Percentiles rank a stretch among this genome's conserved stretches.
Evolutionary conservation across 2,113 vertebrate species (phyloP).

Genomic region (Laterallus jamaicensis): DNA sequence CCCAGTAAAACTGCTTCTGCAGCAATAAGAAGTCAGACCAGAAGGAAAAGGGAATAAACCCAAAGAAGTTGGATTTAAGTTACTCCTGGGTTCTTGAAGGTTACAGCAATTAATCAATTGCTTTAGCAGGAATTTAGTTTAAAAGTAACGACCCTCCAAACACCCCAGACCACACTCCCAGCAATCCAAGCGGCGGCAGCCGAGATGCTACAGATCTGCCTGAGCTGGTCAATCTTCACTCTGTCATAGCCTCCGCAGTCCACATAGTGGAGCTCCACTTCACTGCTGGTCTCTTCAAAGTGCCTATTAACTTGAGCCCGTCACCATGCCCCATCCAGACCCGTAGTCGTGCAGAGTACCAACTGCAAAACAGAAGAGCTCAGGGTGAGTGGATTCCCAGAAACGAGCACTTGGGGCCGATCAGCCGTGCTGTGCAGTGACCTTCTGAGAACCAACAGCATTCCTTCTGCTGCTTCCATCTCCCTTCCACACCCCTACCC

Average conservation of each 20-base stretch:
- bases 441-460: too few relatives aligned
- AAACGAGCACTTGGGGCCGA: background rate
- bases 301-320: slow-evolving; percentile 93
- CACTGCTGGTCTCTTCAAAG: slow-evolving; percentile 82
- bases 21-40: slow-evolving; percentile 98
- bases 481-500: background rate
- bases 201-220: slow-evolving; percentile 79
- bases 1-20: slow-evolving; percentile 93
- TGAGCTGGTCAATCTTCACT: slow-evolving; percentile 88
- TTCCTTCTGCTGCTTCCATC: background rate
- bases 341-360: slow-evolving; percentile 94
- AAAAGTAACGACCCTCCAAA: background rate
- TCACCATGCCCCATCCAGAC: slow-evolving; percentile 91
- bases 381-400: background rate
- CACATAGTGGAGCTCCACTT: slow-evolving; percentile 96
- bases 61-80: background rate
- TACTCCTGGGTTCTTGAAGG: background rate
- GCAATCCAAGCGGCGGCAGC: background rate
- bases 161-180: background rate
- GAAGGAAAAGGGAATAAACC: background rate
- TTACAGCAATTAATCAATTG: background rate
- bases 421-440: background rate
- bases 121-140: background rate
- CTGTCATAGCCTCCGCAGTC: slow-evolving; percentile 96
- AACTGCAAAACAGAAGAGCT: slow-evolving; percentile 71